Percentiles rank a stretch among this genome's conserved stretches.
phyloP scores from a whole-genome alignment of 2,113 vertebrate genomes.

The Megaceryle maxima region DNA sequence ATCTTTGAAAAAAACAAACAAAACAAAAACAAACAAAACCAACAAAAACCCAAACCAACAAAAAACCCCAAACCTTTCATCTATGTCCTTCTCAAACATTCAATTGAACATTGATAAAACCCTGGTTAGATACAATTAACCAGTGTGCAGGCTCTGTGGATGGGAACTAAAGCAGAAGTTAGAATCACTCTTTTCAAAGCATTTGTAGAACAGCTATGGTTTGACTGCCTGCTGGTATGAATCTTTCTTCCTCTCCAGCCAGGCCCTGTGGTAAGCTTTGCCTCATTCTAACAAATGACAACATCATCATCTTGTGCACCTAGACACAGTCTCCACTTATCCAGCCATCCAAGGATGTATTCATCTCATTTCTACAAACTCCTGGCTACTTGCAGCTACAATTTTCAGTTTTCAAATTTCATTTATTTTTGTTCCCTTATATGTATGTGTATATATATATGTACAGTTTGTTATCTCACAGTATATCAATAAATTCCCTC shows the following conservation, averaged over 20 bases:
- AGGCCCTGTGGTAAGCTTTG: neutral
- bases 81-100: neutral
- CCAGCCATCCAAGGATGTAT: neutral
- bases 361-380: neutral
- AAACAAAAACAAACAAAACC: too few species aligned
- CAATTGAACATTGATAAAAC: neutral
- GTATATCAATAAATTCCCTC: neutral
- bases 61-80: neutral
- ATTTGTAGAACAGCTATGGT: neutral
- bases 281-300: neutral
- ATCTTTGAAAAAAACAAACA: neutral
- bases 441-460: neutral
- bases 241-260: neutral
- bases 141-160: neutral
- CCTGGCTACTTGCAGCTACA: neutral
- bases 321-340: neutral
- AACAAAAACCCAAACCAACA: neutral
- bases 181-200: neutral
- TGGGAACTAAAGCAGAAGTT: neutral
- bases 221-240: neutral
- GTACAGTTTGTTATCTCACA: neutral
- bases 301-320: too few species aligned
- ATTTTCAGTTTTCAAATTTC: neutral
- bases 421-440: neutral
- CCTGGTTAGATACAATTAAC: neutral